Evolutionary conservation across 1,140 invertebrate species (phyloP), one percentile per base, ranked within the genome.

Genomic region (Hormaphis cornu): DNA sequence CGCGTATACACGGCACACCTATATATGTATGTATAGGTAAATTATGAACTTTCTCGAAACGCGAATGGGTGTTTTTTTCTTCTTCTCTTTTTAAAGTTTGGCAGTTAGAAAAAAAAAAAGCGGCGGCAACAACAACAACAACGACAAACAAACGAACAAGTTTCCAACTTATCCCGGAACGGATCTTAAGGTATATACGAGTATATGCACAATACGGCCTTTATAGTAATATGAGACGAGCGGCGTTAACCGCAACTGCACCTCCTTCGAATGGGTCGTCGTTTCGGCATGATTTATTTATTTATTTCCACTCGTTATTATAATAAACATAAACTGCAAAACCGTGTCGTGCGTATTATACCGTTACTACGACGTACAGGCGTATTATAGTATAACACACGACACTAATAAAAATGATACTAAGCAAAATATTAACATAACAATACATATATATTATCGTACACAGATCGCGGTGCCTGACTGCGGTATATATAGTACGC

Each of bases 101-200:
- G 33, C 33, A 14, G 35, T 58, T 24, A 58, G 10, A 48, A 48
- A 48, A 48, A 56, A 56, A 40, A 58, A n/a, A n/a, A n/a, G n/a
- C n/a, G n/a, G n/a, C n/a, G n/a, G n/a, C n/a, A n/a, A n/a, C 12
- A 58, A 58, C 28, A 40, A 35, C 53, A 14, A 53, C 30, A 54
- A 35, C n/a, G 20, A 54, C 52, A 56, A 58, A 58, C 54, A 37
- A 58, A 58, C 54, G 40, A 58, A 58, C 54, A 58, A 58, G 33
- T 58, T 58, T 58, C 26, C 37, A 37, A 58, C 35, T 58, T 40
- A 40, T 33, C n/a, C 14, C 1, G 54, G 7, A n/a, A 58, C 54
- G 33, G 35, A 58, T 33, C n/a, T n/a, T n/a, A n/a, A n/a, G n/a
- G n/a, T n/a, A n/a, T n/a, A n/a, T n/a, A n/a, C n/a, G n/a, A n/a